Base-by-base conservation (phyloP, 2,113 vertebrate genomes). In the Lathamus discolor region DNA sequence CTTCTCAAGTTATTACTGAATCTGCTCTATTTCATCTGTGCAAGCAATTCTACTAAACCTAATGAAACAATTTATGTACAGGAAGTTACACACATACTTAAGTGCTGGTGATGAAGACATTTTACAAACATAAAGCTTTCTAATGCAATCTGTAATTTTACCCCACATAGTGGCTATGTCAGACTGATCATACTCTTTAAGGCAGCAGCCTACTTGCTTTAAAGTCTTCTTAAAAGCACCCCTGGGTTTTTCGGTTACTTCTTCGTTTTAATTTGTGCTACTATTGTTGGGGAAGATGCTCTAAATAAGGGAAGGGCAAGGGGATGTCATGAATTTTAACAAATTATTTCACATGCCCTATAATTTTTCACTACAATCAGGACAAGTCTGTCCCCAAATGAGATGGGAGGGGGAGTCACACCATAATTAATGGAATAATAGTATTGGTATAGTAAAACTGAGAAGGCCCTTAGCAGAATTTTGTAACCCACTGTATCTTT, bases 11-110 rank as follows among this genome's bases (percentile, higher is more conserved):
- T 91, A 82, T 43, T 84, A 82, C 62, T 92, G 83, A 83, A 82
- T 68, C 69, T 90, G 69, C 31, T 76, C 62, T 84, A 66, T 73
- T 91, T 93, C 86, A 96, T 18, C 81, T 25, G 41, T 51, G 27
- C 12, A 64, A 79, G 69, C 49, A 91, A 64, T 43, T n/a, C 59
- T 28, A 73, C n/a, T 41, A 17, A 92, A 74, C 20, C 85, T 62
- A 79, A 84, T 3, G 27, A 84, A n/a, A 79, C 19, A 49, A 93
- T 69, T 80, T 74, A 77, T 7, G 37, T 41, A 81, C 24, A 43
- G 51, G 76, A 75, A 90, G 86, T 64, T 76, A 92, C 78, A 73
- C 73, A 82, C 83, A 51, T 68, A 76, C 14, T 93, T 86, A 83
- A 90, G 78, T 0, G 1, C 66, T 46, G 82, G 15, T 78, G 33